A percentile compares a stretch with the other conserved stretches of the same genome.
phyloP scores from a whole-genome alignment of 2,113 vertebrate genomes.

The Zosterops japonicus region DNA sequence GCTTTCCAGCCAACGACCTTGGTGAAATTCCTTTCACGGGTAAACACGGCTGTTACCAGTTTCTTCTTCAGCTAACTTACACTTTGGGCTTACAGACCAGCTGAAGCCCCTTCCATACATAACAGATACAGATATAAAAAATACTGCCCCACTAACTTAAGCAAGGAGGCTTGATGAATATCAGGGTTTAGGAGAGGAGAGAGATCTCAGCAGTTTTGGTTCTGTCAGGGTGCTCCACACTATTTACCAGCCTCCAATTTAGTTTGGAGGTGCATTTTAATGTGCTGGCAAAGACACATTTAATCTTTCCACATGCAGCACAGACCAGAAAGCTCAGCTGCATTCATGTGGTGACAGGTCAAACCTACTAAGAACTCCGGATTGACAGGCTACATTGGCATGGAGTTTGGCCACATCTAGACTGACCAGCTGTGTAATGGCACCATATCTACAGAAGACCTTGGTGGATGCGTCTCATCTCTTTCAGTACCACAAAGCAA shows the following conservation, averaged over 20 bases:
- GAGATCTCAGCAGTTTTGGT: neutral
- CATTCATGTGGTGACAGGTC: neutral
- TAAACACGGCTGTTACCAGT: neutral
- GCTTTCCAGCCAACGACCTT: too few species aligned
- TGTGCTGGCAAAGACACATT: neutral
- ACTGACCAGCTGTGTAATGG: neutral
- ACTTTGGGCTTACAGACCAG: neutral
- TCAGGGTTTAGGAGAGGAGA: rapidly evolving
- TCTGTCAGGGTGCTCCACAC: neutral
- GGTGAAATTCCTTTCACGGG: too few species aligned
- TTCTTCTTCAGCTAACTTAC: neutral
- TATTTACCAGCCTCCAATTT: neutral
- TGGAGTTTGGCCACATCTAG: neutral
- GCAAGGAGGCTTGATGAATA: rapidly evolving
- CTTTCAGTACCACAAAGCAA: neutral
- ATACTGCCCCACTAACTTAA: neutral
- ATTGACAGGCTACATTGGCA: neutral
- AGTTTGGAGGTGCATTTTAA: neutral
- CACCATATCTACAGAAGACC: neutral
- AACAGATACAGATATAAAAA: neutral
- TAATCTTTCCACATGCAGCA: neutral
- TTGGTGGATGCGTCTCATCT: neutral
- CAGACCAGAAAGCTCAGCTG: neutral
- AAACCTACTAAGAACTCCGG: neutral
- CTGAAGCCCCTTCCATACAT: neutral